Conservation (phyloP, 2,113 vertebrate species). For the Conger conger region DNA sequence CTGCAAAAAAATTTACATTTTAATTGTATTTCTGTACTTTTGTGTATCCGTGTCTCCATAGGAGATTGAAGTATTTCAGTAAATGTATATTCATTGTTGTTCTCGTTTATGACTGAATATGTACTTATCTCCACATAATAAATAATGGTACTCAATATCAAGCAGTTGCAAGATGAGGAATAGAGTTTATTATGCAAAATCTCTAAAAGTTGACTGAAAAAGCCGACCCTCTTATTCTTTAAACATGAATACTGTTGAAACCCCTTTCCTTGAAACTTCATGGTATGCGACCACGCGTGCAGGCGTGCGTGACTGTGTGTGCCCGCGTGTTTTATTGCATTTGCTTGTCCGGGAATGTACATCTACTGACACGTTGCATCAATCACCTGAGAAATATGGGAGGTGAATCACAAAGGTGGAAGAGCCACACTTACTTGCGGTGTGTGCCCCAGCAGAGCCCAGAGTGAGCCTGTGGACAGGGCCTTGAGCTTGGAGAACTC, state of each 20-base stretch:
- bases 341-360: conserved; percentile 12
- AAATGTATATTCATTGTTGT: neutral
- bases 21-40: conserved; percentile 15
- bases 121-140: neutral
- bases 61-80: neutral
- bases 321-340: neutral
- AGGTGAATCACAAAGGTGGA: neutral
- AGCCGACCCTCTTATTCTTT: neutral
- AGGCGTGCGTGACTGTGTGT: neutral
- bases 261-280: neutral
- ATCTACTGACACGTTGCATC: neutral
- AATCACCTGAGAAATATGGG: neutral
- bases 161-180: neutral
- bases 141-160: neutral
- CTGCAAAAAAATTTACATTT: conserved; percentile 17
- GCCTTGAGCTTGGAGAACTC: conserved; percentile 59
- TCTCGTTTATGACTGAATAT: neutral
- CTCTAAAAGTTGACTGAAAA: neutral
- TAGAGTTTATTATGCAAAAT: neutral
- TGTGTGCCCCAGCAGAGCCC: conserved; percentile 65
- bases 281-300: neutral
- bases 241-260: neutral
- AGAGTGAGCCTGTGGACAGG: conserved; percentile 55
- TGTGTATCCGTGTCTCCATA: neutral
- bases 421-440: conserved; percentile 61